These are phyloP conservation scores for Parnassius mnemosyne DNA, from an alignment of 2,888 invertebrate species.

Conservation along the genomic window DNA sequence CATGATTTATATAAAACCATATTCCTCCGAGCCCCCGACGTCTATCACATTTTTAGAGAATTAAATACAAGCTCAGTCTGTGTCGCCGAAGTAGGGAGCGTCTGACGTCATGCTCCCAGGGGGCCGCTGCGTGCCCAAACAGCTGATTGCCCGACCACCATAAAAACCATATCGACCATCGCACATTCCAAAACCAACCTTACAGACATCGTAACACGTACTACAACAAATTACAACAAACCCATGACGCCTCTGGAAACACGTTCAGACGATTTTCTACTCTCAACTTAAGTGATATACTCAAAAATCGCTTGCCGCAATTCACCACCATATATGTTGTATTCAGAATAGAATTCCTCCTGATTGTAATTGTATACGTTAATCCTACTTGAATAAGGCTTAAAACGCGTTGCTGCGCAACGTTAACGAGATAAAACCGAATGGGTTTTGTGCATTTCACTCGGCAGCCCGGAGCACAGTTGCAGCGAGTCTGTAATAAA, in stretches of 20 bases:
- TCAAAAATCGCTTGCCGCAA: slow-evolving; percentile 48
- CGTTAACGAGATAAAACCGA: slow-evolving; percentile 70
- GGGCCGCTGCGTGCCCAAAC: slow-evolving; percentile 72
- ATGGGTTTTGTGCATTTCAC: slow-evolving; percentile 77
- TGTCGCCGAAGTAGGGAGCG: slow-evolving; percentile 47
- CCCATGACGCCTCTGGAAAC: slow-evolving; percentile 53
- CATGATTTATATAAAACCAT: slow-evolving; percentile 18
- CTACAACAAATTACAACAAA: slow-evolving; percentile 25
- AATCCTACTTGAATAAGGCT: slow-evolving; percentile 33
- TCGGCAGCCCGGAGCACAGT: slow-evolving; percentile 52
- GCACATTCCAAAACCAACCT: slow-evolving; percentile 35
- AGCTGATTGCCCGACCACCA: slow-evolving; percentile 76
- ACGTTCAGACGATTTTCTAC: slow-evolving; percentile 43
- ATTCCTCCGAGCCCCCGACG: slow-evolving; percentile 33
- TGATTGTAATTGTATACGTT: slow-evolving; percentile 39
- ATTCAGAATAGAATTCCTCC: slow-evolving; percentile 49
- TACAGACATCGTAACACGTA: slow-evolving; percentile 27
- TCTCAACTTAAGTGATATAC: slow-evolving; percentile 40
- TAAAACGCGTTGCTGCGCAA: slow-evolving; percentile 33
- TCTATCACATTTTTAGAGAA: slow-evolving; percentile 49
- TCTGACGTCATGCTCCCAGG: slow-evolving; percentile 63
- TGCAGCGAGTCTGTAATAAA: slow-evolving; percentile 39
- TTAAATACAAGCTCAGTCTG: slow-evolving; percentile 59
- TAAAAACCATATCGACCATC: slow-evolving; percentile 60
- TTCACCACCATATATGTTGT: slow-evolving; percentile 53